phyloP scores from a whole-genome alignment of 2,113 vertebrate genomes.

The Cheilinus undulatus region DNA sequence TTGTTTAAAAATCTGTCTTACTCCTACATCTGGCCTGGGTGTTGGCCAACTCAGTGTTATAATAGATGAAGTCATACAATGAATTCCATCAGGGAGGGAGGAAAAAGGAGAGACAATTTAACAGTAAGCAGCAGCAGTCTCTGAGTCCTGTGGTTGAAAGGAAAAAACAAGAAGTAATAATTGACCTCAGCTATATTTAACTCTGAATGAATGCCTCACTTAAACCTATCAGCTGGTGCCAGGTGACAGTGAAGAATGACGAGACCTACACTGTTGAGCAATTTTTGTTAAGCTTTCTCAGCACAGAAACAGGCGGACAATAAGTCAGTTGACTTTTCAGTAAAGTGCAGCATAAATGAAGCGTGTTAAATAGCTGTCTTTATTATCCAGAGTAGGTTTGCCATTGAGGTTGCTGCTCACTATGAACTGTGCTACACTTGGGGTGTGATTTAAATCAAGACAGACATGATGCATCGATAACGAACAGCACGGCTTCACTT shows the following conservation, averaged over 20 bases:
- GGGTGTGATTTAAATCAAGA: too few species aligned
- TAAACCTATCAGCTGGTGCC: not conserved
- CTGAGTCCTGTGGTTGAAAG: not conserved
- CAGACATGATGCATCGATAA: too few species aligned
- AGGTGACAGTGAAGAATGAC: conserved; percentile 6
- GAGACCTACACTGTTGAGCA: not conserved
- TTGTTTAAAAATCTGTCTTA: conserved; percentile 8
- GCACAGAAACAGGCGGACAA: not conserved
- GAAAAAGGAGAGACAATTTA: conserved; percentile 30
- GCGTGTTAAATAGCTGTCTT: too few species aligned
- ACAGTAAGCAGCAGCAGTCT: not conserved
- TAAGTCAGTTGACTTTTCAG: not conserved
- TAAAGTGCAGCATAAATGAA: not conserved
- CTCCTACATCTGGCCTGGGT: conserved; percentile 49
- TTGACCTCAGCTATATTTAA: not conserved
- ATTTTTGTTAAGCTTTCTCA: not conserved
- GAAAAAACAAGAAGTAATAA: not conserved
- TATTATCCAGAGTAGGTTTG: too few species aligned
- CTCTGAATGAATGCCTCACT: not conserved
- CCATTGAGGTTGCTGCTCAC: too few species aligned
- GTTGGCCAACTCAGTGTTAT: conserved; percentile 35
- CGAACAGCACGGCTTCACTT: too few species aligned
- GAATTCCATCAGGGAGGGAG: conserved; percentile 29
- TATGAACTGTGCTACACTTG: too few species aligned
- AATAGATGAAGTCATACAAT: conserved; percentile 31